Conservation (phyloP, 30 jellyfish, hydroid and myxozoan species). For the Hydractinia symbiolongicarpus region DNA sequence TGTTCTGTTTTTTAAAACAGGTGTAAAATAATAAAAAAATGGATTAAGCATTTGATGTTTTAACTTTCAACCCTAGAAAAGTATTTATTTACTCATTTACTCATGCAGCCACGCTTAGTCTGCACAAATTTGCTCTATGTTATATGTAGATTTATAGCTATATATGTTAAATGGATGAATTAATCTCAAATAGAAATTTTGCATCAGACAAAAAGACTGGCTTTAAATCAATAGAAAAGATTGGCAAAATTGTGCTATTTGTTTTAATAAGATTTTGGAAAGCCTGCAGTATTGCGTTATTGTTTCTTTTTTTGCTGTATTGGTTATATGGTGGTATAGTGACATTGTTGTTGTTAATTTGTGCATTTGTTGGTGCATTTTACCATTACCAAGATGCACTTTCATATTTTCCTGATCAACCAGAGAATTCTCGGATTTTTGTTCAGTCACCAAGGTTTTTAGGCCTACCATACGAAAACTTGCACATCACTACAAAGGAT, state of each 20-base stretch:
- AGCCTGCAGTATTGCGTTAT: constrained; percentile 75
- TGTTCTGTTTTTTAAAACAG: too few relatives aligned
- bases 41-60: too few relatives aligned
- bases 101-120: too few relatives aligned
- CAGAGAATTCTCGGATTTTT: constrained; percentile 76
- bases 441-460: constrained; percentile 79
- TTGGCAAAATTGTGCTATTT: constrained; percentile 65
- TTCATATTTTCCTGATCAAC: constrained; percentile 91
- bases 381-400: constrained; percentile 88
- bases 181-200: too few relatives aligned
- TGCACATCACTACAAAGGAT: constrained; percentile 64
- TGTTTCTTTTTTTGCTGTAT: constrained; percentile 54
- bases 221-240: constrained; percentile 61
- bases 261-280: constrained; percentile 77
- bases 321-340: constrained; percentile 90
- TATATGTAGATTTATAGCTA: too few relatives aligned
- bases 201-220: constrained; percentile 47
- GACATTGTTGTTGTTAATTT: constrained; percentile 49
- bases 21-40: too few relatives aligned
- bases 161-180: too few relatives aligned
- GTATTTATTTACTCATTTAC: too few relatives aligned
- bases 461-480: constrained; percentile 82
- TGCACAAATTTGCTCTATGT: too few relatives aligned
- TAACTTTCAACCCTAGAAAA: too few relatives aligned
- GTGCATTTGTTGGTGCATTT: constrained; percentile 87